Percentiles rank a stretch among this genome's conserved stretches.
These are phyloP conservation scores for Rhinoptilus africanus DNA, from an alignment of 2,113 vertebrate genomes.

Conservation along the genomic window DNA sequence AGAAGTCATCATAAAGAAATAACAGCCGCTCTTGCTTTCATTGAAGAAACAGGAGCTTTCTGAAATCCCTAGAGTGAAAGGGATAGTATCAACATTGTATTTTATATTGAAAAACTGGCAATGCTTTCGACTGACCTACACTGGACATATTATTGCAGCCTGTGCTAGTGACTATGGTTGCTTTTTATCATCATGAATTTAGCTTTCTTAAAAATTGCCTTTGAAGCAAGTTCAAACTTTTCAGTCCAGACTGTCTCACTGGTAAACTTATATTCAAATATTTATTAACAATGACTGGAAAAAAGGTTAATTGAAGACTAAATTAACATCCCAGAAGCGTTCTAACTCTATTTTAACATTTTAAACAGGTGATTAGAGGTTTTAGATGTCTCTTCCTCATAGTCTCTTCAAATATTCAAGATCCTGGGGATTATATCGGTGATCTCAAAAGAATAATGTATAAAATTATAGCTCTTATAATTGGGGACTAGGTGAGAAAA, in stretches of 20 bases:
- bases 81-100: neutral
- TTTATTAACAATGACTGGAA: slow-evolving; percentile 29
- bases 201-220: neutral
- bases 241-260: neutral
- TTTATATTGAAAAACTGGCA: slow-evolving; percentile 20
- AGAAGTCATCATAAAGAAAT: slow-evolving; percentile 18
- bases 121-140: neutral
- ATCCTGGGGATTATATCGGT: neutral
- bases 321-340: neutral
- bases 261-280: neutral
- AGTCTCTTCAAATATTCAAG: neutral
- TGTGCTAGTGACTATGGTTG: neutral
- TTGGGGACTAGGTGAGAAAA: neutral
- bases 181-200: neutral
- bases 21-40: neutral
- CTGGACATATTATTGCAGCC: neutral
- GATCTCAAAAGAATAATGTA: neutral
- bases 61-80: neutral
- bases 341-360: neutral
- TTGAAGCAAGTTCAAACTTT: neutral
- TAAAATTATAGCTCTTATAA: neutral
- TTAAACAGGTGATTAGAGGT: neutral
- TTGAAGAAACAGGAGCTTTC: slow-evolving; percentile 25
- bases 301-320: slow-evolving; percentile 21
- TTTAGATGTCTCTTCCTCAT: neutral